Conservation (phyloP, 2,888 invertebrate species). For the Ectemnius cavifrons region DNA sequence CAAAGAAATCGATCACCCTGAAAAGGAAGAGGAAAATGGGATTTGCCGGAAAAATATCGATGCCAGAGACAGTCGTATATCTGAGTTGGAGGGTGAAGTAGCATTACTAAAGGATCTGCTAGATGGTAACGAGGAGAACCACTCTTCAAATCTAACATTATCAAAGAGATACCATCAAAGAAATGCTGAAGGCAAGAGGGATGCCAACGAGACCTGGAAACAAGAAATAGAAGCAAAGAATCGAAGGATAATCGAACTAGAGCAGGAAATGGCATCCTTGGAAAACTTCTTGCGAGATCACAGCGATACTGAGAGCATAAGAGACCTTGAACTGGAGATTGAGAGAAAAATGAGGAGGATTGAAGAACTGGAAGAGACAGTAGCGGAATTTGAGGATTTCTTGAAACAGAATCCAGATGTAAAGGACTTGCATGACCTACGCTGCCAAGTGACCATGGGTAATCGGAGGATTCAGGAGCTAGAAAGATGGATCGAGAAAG, state of each 20-base stretch:
- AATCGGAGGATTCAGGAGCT: slow-evolving; percentile 70
- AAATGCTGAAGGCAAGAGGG: slow-evolving; percentile 9
- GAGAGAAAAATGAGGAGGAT: slow-evolving; percentile 85
- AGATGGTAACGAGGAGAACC: slow-evolving; percentile 9
- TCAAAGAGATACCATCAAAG: slow-evolving; percentile 14
- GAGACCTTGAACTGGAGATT: slow-evolving; percentile 81
- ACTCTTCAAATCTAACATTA: neutral
- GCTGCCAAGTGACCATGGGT: slow-evolving; percentile 58
- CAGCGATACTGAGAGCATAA: slow-evolving; percentile 81
- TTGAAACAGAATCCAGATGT: slow-evolving; percentile 78
- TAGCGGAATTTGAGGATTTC: slow-evolving; percentile 81
- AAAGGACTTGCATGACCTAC: slow-evolving; percentile 73
- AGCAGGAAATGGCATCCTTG: slow-evolving; percentile 80
- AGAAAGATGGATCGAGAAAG: slow-evolving; percentile 80
- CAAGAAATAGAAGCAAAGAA: slow-evolving; percentile 73
- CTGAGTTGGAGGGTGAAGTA: slow-evolving; percentile 39
- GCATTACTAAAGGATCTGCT: slow-evolving; percentile 11
- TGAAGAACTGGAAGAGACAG: slow-evolving; percentile 86
- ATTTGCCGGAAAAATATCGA: slow-evolving; percentile 30
- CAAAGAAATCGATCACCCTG: neutral
- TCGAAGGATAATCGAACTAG: slow-evolving; percentile 80
- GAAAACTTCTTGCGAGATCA: slow-evolving; percentile 81
- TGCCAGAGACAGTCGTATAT: slow-evolving; percentile 16
- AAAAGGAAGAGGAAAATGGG: slow-evolving; percentile 35
- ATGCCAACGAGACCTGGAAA: slow-evolving; percentile 41